A percentile compares a stretch with the other conserved stretches of the same genome.
Evolutionary conservation across 2,888 invertebrate species (phyloP).

Genomic region (Cenopis cana): DNA sequence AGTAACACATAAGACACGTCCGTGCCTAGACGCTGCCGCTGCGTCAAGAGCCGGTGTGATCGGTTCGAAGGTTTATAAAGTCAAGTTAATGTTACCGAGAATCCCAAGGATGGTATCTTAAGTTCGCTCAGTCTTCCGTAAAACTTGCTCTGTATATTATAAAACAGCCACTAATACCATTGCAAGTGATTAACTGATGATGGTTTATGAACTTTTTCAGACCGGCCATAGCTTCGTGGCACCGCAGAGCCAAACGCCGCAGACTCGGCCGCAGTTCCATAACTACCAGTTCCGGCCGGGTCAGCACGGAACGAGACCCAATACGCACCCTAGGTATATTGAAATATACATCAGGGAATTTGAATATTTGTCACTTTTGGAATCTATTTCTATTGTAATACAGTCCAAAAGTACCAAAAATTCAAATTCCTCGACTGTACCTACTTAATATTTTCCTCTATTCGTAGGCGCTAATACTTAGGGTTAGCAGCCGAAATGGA

Average conservation of each 20-base stretch:
- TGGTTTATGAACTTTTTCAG: constrained; percentile 58
- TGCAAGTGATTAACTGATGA: background rate
- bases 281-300: constrained; percentile 71
- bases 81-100: too few species aligned
- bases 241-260: constrained; percentile 69
- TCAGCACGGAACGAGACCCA: constrained; percentile 73
- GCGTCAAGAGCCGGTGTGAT: background rate
- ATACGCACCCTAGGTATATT: constrained; percentile 71
- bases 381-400: too few species aligned
- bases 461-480: too few species aligned
- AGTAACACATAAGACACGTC: too few species aligned
- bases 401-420: too few species aligned
- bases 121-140: background rate
- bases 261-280: constrained; percentile 67
- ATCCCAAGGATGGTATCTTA: background rate
- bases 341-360: too few species aligned
- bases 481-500: too few species aligned
- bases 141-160: background rate
- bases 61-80: background rate
- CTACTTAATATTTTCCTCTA: too few species aligned
- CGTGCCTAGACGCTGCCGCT: too few species aligned
- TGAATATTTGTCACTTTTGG: too few species aligned
- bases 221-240: constrained; percentile 73
- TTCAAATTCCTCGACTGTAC: too few species aligned
- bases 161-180: background rate